Percentiles rank a stretch among this genome's conserved stretches.
Evolutionary conservation across 2,888 invertebrate species (phyloP).

Genomic region (Mechanitis mazaeus): DNA sequence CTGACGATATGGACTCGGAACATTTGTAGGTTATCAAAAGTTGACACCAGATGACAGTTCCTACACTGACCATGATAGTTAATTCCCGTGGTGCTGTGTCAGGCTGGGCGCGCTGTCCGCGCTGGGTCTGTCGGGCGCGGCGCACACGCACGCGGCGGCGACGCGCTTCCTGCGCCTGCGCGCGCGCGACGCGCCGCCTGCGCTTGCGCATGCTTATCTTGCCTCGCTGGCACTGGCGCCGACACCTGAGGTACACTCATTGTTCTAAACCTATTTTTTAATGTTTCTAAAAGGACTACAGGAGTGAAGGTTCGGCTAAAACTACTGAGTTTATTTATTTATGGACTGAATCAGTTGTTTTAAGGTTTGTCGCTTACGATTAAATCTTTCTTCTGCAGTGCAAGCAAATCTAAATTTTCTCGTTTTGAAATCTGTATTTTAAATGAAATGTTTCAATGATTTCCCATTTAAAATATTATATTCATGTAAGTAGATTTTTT

Average conservation of each 20-base stretch:
- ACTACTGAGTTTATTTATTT: no score
- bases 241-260: slow-evolving; percentile 19
- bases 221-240: slow-evolving; percentile 34
- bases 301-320: no score
- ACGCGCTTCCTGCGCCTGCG: slow-evolving; percentile 41
- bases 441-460: no score
- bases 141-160: slow-evolving; percentile 43
- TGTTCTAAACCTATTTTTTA: background rate
- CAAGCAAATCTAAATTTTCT: no score
- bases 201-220: slow-evolving; percentile 35
- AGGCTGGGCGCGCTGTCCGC: slow-evolving; percentile 13
- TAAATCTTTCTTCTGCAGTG: no score
- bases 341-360: no score
- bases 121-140: slow-evolving; percentile 45
- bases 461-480: no score
- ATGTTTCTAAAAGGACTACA: no score
- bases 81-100: slow-evolving; percentile 5
- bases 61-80: no score
- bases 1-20: slow-evolving; percentile 15
- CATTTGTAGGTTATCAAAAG: slow-evolving; percentile 14
- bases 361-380: no score
- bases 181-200: slow-evolving; percentile 30
- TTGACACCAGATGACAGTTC: background rate
- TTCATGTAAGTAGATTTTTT: no score
- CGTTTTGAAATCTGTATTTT: no score